These are phyloP conservation scores for Apteryx mantelli DNA, from an alignment of 2,113 vertebrate species.

Conservation along the genomic window DNA sequence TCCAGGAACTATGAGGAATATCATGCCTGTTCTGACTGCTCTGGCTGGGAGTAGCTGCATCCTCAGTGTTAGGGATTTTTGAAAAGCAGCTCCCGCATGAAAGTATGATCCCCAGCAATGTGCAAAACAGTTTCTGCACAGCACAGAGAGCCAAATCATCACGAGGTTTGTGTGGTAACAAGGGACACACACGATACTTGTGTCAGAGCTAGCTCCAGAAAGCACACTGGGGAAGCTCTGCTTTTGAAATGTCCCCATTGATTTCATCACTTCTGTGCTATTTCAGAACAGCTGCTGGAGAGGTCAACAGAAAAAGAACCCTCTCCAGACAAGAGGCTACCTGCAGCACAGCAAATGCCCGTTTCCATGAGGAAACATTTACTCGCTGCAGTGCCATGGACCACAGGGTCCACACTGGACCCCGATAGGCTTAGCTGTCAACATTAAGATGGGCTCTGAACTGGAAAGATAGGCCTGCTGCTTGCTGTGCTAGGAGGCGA, in stretches of 20 bases:
- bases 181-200: not conserved
- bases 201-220: slow-evolving; percentile 41
- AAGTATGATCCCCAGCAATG: not conserved
- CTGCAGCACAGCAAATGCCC: not conserved
- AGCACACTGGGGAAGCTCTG: not conserved
- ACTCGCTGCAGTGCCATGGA: not conserved
- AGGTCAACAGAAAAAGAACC: not conserved
- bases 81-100: slow-evolving; percentile 36
- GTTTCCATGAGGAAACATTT: not conserved
- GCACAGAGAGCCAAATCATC: slow-evolving; percentile 27
- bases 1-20: not conserved
- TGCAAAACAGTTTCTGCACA: not conserved
- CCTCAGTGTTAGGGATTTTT: not conserved
- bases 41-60: not conserved
- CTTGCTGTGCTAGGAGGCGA: not conserved
- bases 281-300: slow-evolving; percentile 14
- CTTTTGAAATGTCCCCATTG: slow-evolving; percentile 18
- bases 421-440: not conserved
- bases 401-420: not conserved
- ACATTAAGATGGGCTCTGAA: not conserved
- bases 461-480: not conserved
- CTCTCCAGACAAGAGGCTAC: not conserved
- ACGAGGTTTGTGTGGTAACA: slow-evolving; percentile 42
- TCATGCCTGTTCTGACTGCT: not conserved
- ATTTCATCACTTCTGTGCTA: not conserved